Evolutionary conservation across 2,113 vertebrate genomes (phyloP).

Genomic region (Cygnus atratus): DNA sequence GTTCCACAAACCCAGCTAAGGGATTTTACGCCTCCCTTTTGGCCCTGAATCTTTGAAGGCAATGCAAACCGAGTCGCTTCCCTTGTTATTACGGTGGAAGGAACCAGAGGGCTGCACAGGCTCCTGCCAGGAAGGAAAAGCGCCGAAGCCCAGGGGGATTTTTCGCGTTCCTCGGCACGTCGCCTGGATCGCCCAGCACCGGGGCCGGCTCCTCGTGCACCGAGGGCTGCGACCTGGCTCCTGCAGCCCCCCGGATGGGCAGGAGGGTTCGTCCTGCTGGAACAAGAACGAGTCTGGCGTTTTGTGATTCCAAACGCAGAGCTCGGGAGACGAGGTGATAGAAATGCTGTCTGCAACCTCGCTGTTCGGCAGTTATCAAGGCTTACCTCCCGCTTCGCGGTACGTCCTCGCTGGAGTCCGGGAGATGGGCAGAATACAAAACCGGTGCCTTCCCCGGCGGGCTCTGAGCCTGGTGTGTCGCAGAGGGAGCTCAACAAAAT

Average conservation of each 20-base stretch:
- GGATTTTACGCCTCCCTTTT: neutral
- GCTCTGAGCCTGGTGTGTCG: neutral
- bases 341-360: too few species aligned
- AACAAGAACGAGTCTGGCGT: too few species aligned
- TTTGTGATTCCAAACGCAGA: too few species aligned
- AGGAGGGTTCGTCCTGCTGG: neutral
- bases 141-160: neutral
- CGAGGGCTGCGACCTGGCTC: neutral
- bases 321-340: too few species aligned
- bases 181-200: neutral
- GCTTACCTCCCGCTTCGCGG: neutral
- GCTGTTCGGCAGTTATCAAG: too few species aligned
- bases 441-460: neutral
- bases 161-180: neutral
- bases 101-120: neutral
- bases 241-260: too few species aligned
- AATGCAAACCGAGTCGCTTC: neutral
- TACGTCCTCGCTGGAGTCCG: rapidly evolving
- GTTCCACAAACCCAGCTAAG: neutral
- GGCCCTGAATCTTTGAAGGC: neutral
- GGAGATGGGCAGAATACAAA: neutral
- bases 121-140: neutral
- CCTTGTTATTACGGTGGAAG: neutral
- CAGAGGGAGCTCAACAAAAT: neutral
- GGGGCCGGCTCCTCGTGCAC: neutral